Evolutionary conservation across 2,888 invertebrate species (phyloP).

Genomic region (Sesamia inferens): DNA sequence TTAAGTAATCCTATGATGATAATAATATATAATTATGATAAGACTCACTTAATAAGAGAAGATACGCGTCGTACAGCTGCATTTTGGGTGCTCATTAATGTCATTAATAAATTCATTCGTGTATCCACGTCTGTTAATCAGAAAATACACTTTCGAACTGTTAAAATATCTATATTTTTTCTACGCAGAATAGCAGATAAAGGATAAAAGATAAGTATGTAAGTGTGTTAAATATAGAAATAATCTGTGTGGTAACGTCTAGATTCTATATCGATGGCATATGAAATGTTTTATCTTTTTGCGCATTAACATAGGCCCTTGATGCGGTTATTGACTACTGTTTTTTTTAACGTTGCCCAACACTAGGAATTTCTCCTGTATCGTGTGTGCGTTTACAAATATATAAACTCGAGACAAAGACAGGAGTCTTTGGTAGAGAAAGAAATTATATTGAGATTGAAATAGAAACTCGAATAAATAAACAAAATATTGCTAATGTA

Average conservation of each 20-base stretch:
- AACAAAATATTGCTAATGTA: too few relatives aligned
- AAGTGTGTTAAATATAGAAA: conserved; percentile 59
- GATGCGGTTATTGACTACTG: conserved; percentile 19
- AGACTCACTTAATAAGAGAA: conserved; percentile 63
- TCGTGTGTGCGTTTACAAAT: too few relatives aligned
- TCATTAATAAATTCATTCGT: conserved; percentile 36
- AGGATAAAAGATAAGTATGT: conserved; percentile 58
- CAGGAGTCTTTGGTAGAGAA: too few relatives aligned
- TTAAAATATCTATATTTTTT: conserved; percentile 40
- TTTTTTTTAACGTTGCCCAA: too few relatives aligned
- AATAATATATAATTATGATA: conserved; percentile 8
- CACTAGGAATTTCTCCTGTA: too few relatives aligned
- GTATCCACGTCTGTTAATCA: conserved; percentile 45
- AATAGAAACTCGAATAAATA: too few relatives aligned
- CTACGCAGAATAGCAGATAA: conserved; percentile 62
- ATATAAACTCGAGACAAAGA: too few relatives aligned
- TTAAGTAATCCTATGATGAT: conserved; percentile 1
- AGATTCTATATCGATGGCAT: conserved; percentile 30
- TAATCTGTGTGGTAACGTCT: conserved; percentile 51
- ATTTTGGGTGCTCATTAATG: conserved; percentile 67
- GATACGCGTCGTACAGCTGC: conserved; percentile 61
- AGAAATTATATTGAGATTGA: too few relatives aligned
- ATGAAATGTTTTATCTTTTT: conserved; percentile 65
- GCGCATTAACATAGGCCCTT: conserved; percentile 46
- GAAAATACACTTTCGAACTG: conserved; percentile 57